A percentile compares a stretch with the other conserved stretches of the same genome.
phyloP scores from a whole-genome alignment of 2,113 vertebrate genomes.

The Ciconia boyciana region DNA sequence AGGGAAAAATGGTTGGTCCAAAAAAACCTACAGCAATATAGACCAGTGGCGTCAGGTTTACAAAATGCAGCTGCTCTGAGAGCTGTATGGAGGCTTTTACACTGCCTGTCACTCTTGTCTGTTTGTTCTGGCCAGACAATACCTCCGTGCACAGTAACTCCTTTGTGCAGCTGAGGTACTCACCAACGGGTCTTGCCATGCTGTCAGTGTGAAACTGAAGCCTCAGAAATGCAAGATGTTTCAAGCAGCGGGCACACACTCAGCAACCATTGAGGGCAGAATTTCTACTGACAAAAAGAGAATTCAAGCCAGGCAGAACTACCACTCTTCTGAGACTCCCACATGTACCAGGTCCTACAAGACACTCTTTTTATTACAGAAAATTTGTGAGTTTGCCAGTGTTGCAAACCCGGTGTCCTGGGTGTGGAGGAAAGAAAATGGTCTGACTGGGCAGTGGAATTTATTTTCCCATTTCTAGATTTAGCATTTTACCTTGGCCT shows the following conservation, averaged over 20 bases:
- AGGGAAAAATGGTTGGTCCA: neutral
- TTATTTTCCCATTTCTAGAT: neutral
- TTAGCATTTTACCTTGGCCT: neutral
- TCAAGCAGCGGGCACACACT: neutral
- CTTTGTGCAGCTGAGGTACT: neutral
- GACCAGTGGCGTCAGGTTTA: neutral
- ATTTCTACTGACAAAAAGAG: neutral
- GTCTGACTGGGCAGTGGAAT: neutral
- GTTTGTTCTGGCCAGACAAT: neutral
- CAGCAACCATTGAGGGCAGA: neutral
- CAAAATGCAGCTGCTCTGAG: neutral
- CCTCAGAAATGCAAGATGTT: neutral
- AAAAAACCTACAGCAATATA: accelerated
- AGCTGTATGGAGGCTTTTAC: neutral
- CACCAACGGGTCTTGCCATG: neutral
- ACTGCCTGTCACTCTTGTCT: neutral
- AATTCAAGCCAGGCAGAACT: neutral
- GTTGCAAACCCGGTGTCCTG: neutral
- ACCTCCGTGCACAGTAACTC: accelerated
- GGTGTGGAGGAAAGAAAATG: neutral
- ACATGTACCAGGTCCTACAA: neutral
- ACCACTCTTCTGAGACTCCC: neutral
- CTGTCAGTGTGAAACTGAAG: neutral
- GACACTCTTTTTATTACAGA: neutral
- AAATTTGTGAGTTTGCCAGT: neutral